Evolutionary conservation across 30 jellyfish, hydroid and myxozoan species (phyloP).

Genomic region (Clytia hemisphaerica): DNA sequence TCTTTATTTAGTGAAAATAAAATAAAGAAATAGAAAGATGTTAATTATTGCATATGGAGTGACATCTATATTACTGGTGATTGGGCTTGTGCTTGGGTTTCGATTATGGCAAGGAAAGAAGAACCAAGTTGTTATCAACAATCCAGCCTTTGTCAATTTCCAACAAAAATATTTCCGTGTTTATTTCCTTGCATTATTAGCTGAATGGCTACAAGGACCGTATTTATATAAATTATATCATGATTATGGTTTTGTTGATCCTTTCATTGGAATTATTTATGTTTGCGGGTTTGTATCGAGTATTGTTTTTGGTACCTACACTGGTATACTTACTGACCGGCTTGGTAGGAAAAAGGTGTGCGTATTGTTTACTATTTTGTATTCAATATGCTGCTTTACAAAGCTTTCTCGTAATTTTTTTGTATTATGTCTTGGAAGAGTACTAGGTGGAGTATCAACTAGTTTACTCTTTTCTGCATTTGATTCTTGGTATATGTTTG

Average conservation of each 20-base stretch:
- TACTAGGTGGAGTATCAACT: constrained; percentile 88
- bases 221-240: constrained; percentile 71
- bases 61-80: constrained; percentile 13
- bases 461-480: constrained; percentile 80
- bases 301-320: constrained; percentile 79
- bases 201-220: constrained; percentile 99
- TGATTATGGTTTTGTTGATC: constrained; percentile 86
- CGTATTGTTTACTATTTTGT: constrained; percentile 64
- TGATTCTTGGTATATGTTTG: constrained; percentile 92
- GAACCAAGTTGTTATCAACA: constrained; percentile 53
- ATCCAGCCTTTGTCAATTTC: constrained; percentile 66
- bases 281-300: constrained; percentile 94
- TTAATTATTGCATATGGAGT: constrained; percentile 64
- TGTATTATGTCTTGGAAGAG: constrained; percentile 65
- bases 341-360: constrained; percentile 87
- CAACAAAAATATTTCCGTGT: constrained; percentile 63
- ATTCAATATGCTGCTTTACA: constrained; percentile 77
- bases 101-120: constrained; percentile 14
- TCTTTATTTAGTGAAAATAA: too few relatives aligned
- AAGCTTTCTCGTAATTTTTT: constrained; percentile 54
- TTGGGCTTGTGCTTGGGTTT: constrained; percentile 37
- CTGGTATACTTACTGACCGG: constrained; percentile 75
- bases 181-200: constrained; percentile 81
- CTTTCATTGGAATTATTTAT: constrained; percentile 84
- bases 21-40: constrained; percentile 28